A percentile compares a stretch with the other conserved stretches of the same genome.
Evolutionary conservation across 2,797 vertebrate species (phyloP).

Genomic region (Catamblyrhynchus diadema): DNA sequence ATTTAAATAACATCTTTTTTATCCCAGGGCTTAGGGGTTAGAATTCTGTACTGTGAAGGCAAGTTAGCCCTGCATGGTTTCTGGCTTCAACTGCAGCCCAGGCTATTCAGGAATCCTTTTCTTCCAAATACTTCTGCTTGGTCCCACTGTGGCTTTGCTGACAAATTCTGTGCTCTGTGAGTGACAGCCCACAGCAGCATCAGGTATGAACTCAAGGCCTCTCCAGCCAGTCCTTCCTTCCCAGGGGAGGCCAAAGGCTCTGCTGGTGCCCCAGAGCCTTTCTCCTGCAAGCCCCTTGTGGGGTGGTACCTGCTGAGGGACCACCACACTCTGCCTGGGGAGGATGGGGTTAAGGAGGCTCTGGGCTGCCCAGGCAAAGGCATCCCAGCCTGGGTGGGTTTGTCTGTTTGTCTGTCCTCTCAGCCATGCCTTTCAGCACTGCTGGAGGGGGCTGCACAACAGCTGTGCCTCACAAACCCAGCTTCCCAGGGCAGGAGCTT

Average conservation of each 20-base stretch:
- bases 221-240: background rate
- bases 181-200: background rate
- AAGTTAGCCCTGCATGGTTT: background rate
- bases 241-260: background rate
- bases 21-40: background rate
- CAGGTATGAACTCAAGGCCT: background rate
- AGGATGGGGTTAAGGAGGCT: background rate
- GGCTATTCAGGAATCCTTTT: background rate
- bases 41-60: background rate
- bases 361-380: background rate
- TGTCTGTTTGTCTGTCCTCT: background rate
- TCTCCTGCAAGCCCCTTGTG: accelerated
- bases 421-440: background rate
- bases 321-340: accelerated
- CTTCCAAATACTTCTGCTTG: background rate
- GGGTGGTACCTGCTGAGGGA: background rate
- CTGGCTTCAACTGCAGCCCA: background rate
- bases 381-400: background rate
- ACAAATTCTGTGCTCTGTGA: background rate
- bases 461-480: background rate
- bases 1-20: conserved; percentile 7
- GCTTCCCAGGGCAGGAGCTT: background rate
- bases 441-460: background rate
- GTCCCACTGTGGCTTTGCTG: background rate
- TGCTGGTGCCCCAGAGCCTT: accelerated